Evolutionary conservation across 2,797 vertebrate genomes (phyloP).

Genomic region (Pangasius djambal): DNA sequence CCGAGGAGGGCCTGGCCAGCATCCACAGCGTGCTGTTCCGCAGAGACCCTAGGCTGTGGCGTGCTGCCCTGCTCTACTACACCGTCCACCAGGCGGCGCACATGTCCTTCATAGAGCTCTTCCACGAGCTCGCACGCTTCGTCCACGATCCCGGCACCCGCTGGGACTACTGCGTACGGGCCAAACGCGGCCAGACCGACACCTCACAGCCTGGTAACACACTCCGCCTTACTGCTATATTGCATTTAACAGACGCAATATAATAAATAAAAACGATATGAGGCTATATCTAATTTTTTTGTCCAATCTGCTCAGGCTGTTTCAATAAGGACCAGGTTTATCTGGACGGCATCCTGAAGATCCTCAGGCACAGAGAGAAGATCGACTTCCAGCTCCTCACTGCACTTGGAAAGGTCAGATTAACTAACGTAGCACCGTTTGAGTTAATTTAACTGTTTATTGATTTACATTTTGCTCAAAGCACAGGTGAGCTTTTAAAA

Average conservation of each 20-base stretch:
- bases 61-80: slow-evolving; percentile 93
- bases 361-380: slow-evolving; percentile 86
- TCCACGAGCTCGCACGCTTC: slow-evolving; percentile 83
- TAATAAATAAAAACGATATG: not conserved
- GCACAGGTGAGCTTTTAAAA: not conserved
- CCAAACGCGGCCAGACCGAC: slow-evolving; percentile 90
- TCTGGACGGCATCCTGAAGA: slow-evolving; percentile 89
- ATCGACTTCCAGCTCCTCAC: slow-evolving; percentile 91
- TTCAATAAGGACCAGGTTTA: slow-evolving; percentile 98
- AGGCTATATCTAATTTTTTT: not conserved
- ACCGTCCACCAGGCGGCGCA: slow-evolving; percentile 88
- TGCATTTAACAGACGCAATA: not conserved
- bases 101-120: slow-evolving; percentile 89
- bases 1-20: slow-evolving; percentile 93
- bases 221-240: not conserved
- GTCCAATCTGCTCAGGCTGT: slow-evolving; percentile 77
- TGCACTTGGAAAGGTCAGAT: slow-evolving; percentile 89
- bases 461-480: not conserved
- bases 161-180: slow-evolving; percentile 95
- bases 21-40: slow-evolving; percentile 93
- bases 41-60: slow-evolving; percentile 90
- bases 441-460: no score
- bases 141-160: slow-evolving; percentile 88
- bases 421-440: not conserved
- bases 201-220: slow-evolving; percentile 84